phyloP scores from a whole-genome alignment of 2,113 vertebrate genomes.

The Tonatia bakeri region DNA sequence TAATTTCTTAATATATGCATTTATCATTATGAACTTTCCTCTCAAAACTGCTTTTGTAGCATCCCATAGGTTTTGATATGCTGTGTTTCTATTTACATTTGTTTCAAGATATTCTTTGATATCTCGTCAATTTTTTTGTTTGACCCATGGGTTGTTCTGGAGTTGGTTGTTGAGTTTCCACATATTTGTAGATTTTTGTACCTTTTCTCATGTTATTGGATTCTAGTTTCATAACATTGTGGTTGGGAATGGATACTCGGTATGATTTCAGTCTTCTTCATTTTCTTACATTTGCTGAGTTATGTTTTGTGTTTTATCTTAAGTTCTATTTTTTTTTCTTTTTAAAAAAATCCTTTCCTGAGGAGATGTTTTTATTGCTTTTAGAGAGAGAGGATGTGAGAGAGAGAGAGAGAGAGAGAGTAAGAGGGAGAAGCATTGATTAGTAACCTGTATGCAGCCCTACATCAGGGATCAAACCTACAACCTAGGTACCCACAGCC shows the following conservation, averaged over 20 bases:
- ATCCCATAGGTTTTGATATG: background rate
- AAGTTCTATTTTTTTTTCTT: background rate
- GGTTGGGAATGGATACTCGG: background rate
- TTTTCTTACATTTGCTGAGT: background rate
- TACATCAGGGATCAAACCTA: no score
- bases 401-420: no score
- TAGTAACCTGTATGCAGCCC: no score
- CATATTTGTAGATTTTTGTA: background rate
- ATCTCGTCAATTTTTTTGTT: background rate
- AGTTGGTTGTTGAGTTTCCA: background rate
- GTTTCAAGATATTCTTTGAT: background rate
- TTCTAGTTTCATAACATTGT: background rate
- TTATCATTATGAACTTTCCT: background rate
- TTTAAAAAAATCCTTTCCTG: no score
- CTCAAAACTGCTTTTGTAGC: background rate
- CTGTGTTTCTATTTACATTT: background rate
- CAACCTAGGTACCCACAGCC: no score
- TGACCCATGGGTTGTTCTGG: background rate
- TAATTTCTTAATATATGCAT: background rate
- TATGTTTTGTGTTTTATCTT: background rate
- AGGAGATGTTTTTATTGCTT: no score
- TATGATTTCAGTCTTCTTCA: background rate
- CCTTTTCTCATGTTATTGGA: background rate
- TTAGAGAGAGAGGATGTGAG: no score
- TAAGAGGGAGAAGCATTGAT: no score